These are phyloP conservation scores for Andrena dorsata DNA, from an alignment of 2,888 invertebrate genomes.

Conservation along the genomic window DNA sequence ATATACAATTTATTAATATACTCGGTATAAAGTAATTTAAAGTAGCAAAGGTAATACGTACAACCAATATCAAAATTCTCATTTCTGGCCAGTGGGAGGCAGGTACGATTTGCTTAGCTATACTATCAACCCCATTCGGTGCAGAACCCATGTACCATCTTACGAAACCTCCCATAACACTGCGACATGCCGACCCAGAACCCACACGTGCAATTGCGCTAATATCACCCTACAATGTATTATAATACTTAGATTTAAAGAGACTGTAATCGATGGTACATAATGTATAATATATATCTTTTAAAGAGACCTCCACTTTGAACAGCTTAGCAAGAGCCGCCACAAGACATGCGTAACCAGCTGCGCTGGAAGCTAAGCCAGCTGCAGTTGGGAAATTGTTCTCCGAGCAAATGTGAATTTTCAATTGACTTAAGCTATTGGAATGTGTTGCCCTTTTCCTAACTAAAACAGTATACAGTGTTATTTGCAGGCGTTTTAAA, in stretches of 20 bases:
- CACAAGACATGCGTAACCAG: conserved; percentile 96
- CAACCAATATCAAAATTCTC: conserved; percentile 95
- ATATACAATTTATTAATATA: background rate
- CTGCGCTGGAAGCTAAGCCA: conserved; percentile 98
- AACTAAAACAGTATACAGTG: conserved; percentile 83
- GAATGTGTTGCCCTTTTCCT: conserved; percentile 84
- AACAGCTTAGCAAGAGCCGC: conserved; percentile 91
- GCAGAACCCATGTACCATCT: conserved; percentile 93
- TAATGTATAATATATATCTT: background rate
- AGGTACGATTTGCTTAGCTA: conserved; percentile 91
- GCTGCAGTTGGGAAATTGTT: conserved; percentile 99
- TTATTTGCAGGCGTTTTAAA: background rate
- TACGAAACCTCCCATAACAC: conserved; percentile 97
- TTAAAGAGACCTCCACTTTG: conserved; percentile 87
- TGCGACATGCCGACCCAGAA: conserved; percentile 98
- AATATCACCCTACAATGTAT: conserved; percentile 87
- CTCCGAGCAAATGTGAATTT: conserved; percentile 93
- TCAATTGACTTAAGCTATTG: conserved; percentile 88
- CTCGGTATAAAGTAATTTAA: conserved; percentile 2
- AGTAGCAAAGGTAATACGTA: conserved; percentile 82
- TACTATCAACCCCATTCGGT: conserved; percentile 90
- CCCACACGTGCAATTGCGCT: conserved; percentile 93
- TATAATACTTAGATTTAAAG: background rate
- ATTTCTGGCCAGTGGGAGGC: conserved; percentile 95
- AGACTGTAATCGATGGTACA: background rate